These are phyloP conservation scores for Pantherophis guttatus DNA, from an alignment of 2,113 vertebrate genomes.

Conservation along the genomic window DNA sequence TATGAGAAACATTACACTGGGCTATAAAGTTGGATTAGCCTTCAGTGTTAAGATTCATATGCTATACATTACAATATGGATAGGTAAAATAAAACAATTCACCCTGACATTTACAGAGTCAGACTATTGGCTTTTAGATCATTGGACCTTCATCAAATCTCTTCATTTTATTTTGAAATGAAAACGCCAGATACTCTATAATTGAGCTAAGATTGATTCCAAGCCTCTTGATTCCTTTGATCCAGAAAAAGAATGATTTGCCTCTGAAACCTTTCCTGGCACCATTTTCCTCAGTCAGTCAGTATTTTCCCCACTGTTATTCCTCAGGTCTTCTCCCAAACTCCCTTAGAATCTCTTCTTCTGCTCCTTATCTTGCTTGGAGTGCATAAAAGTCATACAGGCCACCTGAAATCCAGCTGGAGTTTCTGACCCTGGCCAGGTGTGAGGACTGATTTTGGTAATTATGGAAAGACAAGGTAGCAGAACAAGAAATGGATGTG, in stretches of 20 bases:
- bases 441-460: background rate
- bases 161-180: background rate
- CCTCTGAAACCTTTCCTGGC: background rate
- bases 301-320: too few relatives aligned
- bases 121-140: background rate
- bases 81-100: background rate
- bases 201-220: background rate
- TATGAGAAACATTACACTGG: too few relatives aligned
- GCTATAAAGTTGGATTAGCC: background rate
- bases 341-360: background rate
- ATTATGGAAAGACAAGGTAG: background rate
- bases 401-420: background rate
- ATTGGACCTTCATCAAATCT: background rate
- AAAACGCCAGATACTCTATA: background rate
- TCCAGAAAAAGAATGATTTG: background rate
- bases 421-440: background rate
- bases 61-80: background rate
- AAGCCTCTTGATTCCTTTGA: background rate
- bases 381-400: background rate
- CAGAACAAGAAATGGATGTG: constrained; percentile 4
- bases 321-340: background rate
- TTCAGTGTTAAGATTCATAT: background rate
- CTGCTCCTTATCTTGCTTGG: background rate
- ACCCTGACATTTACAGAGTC: background rate
- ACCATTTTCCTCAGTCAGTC: background rate